These are phyloP conservation scores for Nicator chloris DNA, from an alignment of 2,113 vertebrate genomes.

Conservation along the genomic window DNA sequence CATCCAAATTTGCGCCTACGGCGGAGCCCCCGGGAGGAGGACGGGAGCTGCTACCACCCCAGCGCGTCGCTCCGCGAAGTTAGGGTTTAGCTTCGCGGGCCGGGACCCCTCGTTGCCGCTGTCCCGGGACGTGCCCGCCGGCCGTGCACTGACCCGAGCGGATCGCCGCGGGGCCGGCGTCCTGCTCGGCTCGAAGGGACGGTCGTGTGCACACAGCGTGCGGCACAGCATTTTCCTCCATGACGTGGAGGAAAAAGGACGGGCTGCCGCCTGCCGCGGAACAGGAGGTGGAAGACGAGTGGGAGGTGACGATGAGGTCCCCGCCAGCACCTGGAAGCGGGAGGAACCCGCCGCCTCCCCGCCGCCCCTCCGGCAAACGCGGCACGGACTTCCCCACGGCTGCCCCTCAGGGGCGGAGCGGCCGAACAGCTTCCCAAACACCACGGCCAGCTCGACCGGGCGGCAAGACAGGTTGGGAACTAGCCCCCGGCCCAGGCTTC, in stretches of 20 bases:
- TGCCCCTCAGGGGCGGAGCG: not conserved
- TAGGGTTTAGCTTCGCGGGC: not conserved
- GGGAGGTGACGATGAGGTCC: not conserved
- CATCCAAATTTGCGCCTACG: not conserved
- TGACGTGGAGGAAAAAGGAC: not conserved
- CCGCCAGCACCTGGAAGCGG: not conserved
- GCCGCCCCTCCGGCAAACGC: not conserved
- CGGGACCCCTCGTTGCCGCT: not conserved
- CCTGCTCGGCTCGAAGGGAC: not conserved
- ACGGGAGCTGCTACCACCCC: no score
- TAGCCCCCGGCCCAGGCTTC: not conserved
- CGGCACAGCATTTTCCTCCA: not conserved
- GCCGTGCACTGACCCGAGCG: not conserved
- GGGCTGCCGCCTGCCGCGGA: not conserved
- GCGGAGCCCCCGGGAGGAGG: no score
- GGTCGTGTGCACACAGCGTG: not conserved
- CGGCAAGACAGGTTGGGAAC: rapidly evolving
- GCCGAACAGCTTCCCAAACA: not conserved
- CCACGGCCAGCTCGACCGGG: not conserved
- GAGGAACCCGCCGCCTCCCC: not conserved
- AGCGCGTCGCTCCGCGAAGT: not conserved
- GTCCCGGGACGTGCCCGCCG: not conserved
- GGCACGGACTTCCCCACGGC: not conserved
- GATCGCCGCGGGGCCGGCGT: not conserved
- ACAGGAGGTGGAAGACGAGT: not conserved